phyloP scores from a whole-genome alignment of 2,888 invertebrate genomes.

The Synanthedon tipuliformis region DNA sequence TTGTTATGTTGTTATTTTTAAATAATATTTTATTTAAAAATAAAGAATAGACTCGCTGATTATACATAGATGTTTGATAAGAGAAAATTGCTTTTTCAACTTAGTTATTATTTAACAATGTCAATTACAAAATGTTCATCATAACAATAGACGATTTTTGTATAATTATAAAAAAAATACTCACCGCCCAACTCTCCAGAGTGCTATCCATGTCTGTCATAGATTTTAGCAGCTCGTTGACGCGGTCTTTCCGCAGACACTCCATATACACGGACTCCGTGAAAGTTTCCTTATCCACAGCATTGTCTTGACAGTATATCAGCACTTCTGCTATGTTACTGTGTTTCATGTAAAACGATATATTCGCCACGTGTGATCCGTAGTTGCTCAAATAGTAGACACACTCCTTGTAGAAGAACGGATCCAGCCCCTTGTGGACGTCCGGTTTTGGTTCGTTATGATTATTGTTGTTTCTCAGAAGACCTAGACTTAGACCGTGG shows the following conservation, averaged over 20 bases:
- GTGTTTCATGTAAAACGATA: conserved; percentile 82
- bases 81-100: no score
- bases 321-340: conserved; percentile 77
- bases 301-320: conserved; percentile 75
- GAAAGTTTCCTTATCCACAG: conserved; percentile 77
- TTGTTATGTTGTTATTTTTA: no score
- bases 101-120: no score
- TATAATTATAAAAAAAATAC: conserved; percentile 9
- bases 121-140: no score
- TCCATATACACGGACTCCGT: conserved; percentile 78
- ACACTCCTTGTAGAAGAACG: conserved; percentile 80
- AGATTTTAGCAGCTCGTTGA: conserved; percentile 71
- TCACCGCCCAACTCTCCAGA: conserved; percentile 77
- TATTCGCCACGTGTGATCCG: conserved; percentile 79
- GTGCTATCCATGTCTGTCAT: conserved; percentile 76
- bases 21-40: no score
- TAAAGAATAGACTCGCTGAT: no score
- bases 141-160: no score
- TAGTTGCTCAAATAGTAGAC: conserved; percentile 84
- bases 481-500: conserved; percentile 58
- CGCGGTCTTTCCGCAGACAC: conserved; percentile 74
- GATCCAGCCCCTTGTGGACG: conserved; percentile 55
- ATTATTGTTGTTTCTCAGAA: conserved; percentile 48
- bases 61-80: no score
- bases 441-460: conserved; percentile 43